phyloP scores from a whole-genome alignment of 2,113 vertebrate genomes.

The Platichthys flesus region DNA sequence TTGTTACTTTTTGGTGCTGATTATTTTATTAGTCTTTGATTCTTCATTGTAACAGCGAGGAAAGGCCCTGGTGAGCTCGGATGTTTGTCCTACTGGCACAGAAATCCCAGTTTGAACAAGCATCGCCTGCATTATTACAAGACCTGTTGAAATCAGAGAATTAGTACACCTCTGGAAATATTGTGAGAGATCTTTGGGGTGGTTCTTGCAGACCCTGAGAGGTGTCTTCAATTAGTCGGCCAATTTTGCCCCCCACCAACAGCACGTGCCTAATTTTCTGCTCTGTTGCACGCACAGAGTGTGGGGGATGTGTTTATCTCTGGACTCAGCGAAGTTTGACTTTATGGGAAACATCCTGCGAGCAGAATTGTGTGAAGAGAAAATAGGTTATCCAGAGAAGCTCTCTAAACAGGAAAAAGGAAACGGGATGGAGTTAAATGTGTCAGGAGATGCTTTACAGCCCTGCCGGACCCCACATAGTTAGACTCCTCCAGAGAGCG shows the following conservation, averaged over 20 bases:
- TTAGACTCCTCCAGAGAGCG: constrained; percentile 14
- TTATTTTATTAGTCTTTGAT: constrained; percentile 54
- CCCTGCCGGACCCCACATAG: constrained; percentile 46
- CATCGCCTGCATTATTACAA: too few species aligned
- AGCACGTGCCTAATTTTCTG: constrained; percentile 28
- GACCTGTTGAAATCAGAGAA: too few species aligned
- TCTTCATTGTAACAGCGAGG: constrained; percentile 53
- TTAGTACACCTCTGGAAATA: too few species aligned
- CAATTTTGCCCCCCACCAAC: background rate
- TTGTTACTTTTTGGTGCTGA: constrained; percentile 6
- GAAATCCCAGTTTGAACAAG: background rate
- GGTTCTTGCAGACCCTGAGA: background rate
- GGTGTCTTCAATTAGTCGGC: constrained; percentile 26
- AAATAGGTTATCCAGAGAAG: constrained; percentile 68
- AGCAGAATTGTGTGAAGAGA: constrained; percentile 62
- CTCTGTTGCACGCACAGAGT: constrained; percentile 29
- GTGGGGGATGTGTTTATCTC: constrained; percentile 38
- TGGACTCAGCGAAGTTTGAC: constrained; percentile 15
- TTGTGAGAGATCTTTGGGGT: constrained; percentile 8
- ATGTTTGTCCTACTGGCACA: background rate
- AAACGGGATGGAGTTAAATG: constrained; percentile 64
- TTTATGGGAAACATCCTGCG: constrained; percentile 73
- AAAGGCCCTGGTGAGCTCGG: constrained; percentile 52
- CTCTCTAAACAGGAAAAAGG: constrained; percentile 77
- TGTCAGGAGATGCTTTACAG: constrained; percentile 68